Conservation (phyloP, 2,797 vertebrate genomes). For the Scomberomorus guttatus region DNA sequence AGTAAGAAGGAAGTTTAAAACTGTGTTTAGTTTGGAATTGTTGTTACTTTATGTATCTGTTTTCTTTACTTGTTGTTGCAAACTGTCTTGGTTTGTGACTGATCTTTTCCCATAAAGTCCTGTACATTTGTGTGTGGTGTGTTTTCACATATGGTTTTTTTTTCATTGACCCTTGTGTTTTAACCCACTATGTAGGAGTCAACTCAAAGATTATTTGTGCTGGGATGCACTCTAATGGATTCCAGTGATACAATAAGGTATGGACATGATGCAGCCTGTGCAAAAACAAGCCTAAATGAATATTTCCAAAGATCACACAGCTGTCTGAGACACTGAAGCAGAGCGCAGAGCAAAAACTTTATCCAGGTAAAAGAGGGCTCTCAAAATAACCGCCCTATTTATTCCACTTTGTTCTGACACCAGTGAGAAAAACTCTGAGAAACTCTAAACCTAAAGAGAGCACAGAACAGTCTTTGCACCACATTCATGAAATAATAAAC, state of each 20-base stretch:
- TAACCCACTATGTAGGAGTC: neutral
- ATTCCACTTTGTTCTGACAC: slow-evolving; percentile 27
- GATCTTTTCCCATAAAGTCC: neutral
- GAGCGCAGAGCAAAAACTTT: slow-evolving; percentile 1
- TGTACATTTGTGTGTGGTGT: neutral
- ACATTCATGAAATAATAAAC: neutral
- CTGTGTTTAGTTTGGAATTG: too few relatives aligned
- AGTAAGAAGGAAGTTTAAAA: too few relatives aligned
- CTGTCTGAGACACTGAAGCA: neutral
- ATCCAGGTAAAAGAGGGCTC: slow-evolving; percentile 8
- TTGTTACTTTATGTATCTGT: too few relatives aligned
- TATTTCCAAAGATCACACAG: neutral
- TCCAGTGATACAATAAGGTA: neutral
- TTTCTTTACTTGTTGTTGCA: neutral
- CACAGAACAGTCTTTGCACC: neutral
- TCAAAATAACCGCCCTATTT: slow-evolving; percentile 58
- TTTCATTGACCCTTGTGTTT: neutral
- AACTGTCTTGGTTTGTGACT: neutral
- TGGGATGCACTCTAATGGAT: slow-evolving; percentile 1
- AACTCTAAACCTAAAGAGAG: neutral
- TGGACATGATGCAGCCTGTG: neutral
- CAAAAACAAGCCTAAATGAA: neutral
- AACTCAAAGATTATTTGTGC: neutral
- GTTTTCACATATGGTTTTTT: neutral
- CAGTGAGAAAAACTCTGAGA: slow-evolving; percentile 6